Evolutionary conservation across 2,888 invertebrate genomes (phyloP).

Genomic region (Oxycera nigricornis): DNA sequence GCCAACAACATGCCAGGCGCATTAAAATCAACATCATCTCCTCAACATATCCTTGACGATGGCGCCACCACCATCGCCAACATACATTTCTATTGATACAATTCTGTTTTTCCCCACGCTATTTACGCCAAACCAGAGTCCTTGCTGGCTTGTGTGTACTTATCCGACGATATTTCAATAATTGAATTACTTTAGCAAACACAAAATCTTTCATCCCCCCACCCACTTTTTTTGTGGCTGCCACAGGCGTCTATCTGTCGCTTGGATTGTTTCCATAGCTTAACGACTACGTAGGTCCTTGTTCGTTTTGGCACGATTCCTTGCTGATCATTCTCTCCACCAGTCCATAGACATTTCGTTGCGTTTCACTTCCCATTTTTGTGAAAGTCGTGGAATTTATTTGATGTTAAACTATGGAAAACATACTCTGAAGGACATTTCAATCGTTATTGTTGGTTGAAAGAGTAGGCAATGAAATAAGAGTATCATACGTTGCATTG

Average conservation of each 20-base stretch:
- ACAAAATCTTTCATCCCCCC: neutral
- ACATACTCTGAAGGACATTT: neutral
- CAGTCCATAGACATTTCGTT: neutral
- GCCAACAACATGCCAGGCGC: neutral
- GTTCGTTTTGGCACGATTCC: neutral
- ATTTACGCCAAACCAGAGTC: neutral
- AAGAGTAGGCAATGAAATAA: too few species aligned
- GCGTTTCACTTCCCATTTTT: too few species aligned
- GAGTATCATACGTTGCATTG: neutral
- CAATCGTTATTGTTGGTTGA: neutral
- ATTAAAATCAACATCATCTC: neutral
- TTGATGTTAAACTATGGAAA: neutral
- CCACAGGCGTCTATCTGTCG: slow-evolving; percentile 13
- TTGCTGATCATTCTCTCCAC: neutral
- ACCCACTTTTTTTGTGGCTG: neutral
- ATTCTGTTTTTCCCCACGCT: neutral
- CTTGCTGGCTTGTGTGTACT: neutral
- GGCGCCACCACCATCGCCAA: neutral
- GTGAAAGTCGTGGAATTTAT: neutral
- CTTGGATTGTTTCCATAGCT: neutral
- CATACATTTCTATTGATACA: neutral
- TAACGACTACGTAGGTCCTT: too few species aligned
- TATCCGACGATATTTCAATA: slow-evolving; percentile 22
- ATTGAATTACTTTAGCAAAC: slow-evolving; percentile 28
- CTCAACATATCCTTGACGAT: neutral